Percentiles rank a stretch among this genome's conserved stretches.
phyloP scores from a whole-genome alignment of 2,888 invertebrate species.

The Diaprepes abbreviatus region DNA sequence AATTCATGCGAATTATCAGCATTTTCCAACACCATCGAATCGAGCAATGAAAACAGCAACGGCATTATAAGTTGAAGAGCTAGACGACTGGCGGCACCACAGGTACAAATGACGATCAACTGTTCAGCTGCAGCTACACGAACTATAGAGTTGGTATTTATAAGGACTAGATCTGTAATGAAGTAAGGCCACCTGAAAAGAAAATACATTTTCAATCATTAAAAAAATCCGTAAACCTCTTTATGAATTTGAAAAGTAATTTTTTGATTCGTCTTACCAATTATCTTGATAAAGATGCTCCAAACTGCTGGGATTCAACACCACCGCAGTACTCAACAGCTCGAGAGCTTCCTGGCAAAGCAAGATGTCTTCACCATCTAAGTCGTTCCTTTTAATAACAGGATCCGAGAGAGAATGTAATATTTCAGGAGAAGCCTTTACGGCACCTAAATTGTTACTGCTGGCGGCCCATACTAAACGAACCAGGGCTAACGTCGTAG shows the following conservation, averaged over 20 bases:
- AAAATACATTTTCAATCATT: not conserved
- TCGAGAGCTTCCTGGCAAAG: conserved; percentile 92
- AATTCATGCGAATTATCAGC: conserved; percentile 83
- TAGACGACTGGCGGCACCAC: conserved; percentile 76
- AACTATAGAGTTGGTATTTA: conserved; percentile 82
- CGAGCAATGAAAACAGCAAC: conserved; percentile 76
- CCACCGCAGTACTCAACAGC: conserved; percentile 89
- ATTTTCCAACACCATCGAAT: conserved; percentile 76
- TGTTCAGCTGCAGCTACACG: conserved; percentile 87
- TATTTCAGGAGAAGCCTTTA: conserved; percentile 73
- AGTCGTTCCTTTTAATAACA: conserved; percentile 73
- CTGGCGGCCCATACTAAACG: conserved; percentile 85
- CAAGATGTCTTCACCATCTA: conserved; percentile 64
- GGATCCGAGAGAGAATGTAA: conserved; percentile 77
- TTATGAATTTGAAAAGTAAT: not conserved
- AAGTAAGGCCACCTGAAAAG: conserved; percentile 82
- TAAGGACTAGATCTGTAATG: conserved; percentile 88
- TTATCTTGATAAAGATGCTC: conserved; percentile 83
- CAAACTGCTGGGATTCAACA: conserved; percentile 88
- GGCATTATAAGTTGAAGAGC: conserved; percentile 77
- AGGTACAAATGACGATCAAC: conserved; percentile 85
- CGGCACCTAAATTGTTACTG: conserved; percentile 75
- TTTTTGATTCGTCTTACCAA: conserved; percentile 27
- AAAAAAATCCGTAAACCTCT: conserved; percentile 74
- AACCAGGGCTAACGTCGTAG: conserved; percentile 81